Evolutionary conservation across 2,888 invertebrate species (phyloP).

Genomic region (Nomada flava): DNA sequence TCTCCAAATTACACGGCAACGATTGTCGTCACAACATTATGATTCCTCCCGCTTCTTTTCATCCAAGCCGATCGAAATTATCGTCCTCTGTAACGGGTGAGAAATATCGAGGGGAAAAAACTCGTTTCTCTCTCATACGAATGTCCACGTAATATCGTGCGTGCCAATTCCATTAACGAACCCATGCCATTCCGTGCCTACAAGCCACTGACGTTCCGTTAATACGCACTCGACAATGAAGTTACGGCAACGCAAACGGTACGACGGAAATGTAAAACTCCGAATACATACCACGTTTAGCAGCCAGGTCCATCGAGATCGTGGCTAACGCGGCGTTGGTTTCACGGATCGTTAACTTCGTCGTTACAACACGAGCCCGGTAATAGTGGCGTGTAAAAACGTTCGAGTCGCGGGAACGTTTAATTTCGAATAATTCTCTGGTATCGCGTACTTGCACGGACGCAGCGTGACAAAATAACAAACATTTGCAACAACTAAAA

Average conservation of each 20-base stretch:
- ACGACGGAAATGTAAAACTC: conserved; percentile 50
- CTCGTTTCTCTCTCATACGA: background rate
- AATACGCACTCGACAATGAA: conserved; percentile 18
- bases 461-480: too few relatives aligned
- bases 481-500: too few relatives aligned
- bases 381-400: conserved; percentile 70
- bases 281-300: conserved; percentile 28
- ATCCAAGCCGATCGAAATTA: background rate
- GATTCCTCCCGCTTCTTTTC: background rate
- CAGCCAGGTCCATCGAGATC: conserved; percentile 47
- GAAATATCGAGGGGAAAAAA: background rate
- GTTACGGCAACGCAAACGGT: background rate
- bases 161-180: conserved; percentile 31
- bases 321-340: conserved; percentile 58
- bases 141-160: background rate
- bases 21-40: conserved; percentile 11
- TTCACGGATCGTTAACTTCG: conserved; percentile 79
- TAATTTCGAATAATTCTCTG: conserved; percentile 75
- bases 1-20: conserved; percentile 57
- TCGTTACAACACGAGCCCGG: conserved; percentile 72
- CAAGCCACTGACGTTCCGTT: conserved; percentile 7
- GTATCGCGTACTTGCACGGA: conserved; percentile 54
- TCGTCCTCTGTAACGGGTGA: background rate
- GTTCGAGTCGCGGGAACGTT: conserved; percentile 68
- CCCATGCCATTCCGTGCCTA: background rate